phyloP scores from a whole-genome alignment of 2,888 invertebrate species.

The Luffia ferchaultella region DNA sequence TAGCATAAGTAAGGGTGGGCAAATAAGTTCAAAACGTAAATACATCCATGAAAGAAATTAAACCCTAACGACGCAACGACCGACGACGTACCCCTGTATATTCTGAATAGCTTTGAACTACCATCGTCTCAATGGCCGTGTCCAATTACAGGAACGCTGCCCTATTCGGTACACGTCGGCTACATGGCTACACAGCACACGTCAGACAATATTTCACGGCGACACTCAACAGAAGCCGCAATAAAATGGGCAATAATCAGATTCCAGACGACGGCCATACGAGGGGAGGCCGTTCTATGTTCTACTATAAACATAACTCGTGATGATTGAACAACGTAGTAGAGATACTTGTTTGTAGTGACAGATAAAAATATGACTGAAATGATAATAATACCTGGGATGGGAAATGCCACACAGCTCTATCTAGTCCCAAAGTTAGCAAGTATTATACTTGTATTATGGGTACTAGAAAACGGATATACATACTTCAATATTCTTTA shows the following conservation, averaged over 20 bases:
- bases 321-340: background rate
- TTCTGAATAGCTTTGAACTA: background rate
- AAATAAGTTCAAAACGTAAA: too few species aligned
- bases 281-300: conserved; percentile 19
- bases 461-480: too few species aligned
- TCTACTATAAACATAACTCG: background rate
- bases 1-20: too few species aligned
- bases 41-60: too few species aligned
- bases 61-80: too few species aligned
- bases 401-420: too few species aligned
- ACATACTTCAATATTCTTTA: too few species aligned
- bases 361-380: too few species aligned
- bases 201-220: conserved; percentile 44
- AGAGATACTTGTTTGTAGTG: background rate
- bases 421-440: too few species aligned
- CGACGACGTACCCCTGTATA: background rate
- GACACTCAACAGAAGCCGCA: conserved; percentile 32
- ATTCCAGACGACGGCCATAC: conserved; percentile 44
- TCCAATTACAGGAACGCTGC: background rate
- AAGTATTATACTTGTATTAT: too few species aligned
- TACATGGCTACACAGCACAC: background rate
- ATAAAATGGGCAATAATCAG: conserved; percentile 44
- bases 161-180: background rate
- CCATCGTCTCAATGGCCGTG: background rate
- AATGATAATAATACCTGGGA: too few species aligned